phyloP scores from a whole-genome alignment of 2,888 invertebrate genomes.

The Nephrocerus scutellatus region DNA sequence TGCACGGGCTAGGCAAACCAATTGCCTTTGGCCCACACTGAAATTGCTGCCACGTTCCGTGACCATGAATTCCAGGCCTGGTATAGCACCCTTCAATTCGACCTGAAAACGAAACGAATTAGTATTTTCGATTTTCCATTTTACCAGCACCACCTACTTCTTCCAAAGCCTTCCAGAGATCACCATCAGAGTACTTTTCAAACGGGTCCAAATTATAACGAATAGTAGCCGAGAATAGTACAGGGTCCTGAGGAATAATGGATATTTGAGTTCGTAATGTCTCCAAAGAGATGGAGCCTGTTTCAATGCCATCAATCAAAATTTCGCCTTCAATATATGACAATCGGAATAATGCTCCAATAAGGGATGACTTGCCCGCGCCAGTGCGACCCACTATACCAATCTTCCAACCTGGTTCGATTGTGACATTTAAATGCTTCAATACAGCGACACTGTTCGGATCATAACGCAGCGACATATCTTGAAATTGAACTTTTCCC shows the following conservation, averaged over 20 bases:
- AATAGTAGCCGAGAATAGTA: slow-evolving; percentile 55
- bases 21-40: slow-evolving; percentile 61
- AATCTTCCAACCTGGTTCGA: slow-evolving; percentile 62
- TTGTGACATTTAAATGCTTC: slow-evolving; percentile 61
- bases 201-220: slow-evolving; percentile 61
- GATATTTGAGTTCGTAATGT: slow-evolving; percentile 51
- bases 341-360: slow-evolving; percentile 70
- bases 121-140: too few relatives aligned
- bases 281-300: slow-evolving; percentile 50
- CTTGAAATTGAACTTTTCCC: slow-evolving; percentile 54
- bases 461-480: slow-evolving; percentile 56
- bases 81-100: slow-evolving; percentile 50
- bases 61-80: slow-evolving; percentile 52
- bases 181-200: slow-evolving; percentile 39
- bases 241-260: slow-evolving; percentile 55
- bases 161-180: slow-evolving; percentile 41
- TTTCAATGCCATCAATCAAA: slow-evolving; percentile 63
- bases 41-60: slow-evolving; percentile 55
- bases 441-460: slow-evolving; percentile 59
- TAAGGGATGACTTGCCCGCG: slow-evolving; percentile 74
- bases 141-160: slow-evolving; percentile 28
- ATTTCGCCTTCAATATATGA: slow-evolving; percentile 64
- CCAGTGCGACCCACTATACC: slow-evolving; percentile 80
- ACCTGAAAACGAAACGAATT: slow-evolving; percentile 46
- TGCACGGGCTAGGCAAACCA: slow-evolving; percentile 62